These are phyloP conservation scores for Phalacrocorax pelagicus DNA, from an alignment of 2,113 vertebrate species.

Conservation along the genomic window DNA sequence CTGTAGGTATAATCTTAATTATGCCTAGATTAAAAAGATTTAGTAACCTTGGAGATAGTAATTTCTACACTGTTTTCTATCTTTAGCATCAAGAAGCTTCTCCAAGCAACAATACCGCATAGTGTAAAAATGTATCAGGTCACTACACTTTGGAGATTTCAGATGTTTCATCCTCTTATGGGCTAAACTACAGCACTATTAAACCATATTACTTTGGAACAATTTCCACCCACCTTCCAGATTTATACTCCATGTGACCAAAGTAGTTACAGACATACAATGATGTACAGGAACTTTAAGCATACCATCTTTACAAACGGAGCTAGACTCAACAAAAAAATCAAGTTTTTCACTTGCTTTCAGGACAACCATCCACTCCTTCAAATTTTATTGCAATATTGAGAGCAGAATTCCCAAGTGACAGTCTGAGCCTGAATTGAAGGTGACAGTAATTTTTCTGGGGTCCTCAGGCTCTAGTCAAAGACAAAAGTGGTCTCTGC, in stretches of 20 bases:
- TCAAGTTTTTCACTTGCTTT: background rate
- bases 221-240: no score
- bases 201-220: background rate
- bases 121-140: slow-evolving; percentile 48
- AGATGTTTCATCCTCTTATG: slow-evolving; percentile 40
- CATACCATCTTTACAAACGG: background rate
- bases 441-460: background rate
- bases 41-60: slow-evolving; percentile 43
- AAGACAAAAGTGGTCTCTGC: background rate
- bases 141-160: slow-evolving; percentile 24
- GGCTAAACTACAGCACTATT: background rate
- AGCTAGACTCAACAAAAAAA: background rate
- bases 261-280: background rate
- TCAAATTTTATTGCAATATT: background rate
- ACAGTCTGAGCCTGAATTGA: background rate
- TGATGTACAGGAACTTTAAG: background rate
- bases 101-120: slow-evolving; percentile 59
- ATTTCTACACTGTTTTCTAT: no score
- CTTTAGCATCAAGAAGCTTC: slow-evolving; percentile 52
- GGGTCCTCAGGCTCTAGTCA: background rate
- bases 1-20: slow-evolving; percentile 33
- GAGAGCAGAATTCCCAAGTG: background rate
- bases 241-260: background rate
- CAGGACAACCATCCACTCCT: background rate
- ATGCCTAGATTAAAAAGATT: slow-evolving; percentile 30